Evolutionary conservation across 1,140 invertebrate genomes (phyloP).

Genomic region (Drosophila ogumai): DNA sequence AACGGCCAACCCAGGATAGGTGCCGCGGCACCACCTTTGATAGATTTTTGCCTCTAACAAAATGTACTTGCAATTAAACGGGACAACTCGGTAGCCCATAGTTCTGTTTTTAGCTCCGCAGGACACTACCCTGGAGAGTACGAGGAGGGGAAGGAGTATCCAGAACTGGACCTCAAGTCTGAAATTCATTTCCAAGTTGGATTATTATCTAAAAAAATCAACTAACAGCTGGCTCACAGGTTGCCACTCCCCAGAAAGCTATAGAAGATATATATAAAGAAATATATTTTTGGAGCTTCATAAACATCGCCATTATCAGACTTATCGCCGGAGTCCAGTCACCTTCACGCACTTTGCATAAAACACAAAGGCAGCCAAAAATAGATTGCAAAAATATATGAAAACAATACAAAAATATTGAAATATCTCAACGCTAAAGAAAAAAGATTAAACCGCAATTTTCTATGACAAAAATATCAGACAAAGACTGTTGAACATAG

Average conservation of each 20-base stretch:
- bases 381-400: constrained; percentile 43
- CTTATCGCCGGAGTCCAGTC: constrained; percentile 26
- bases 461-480: constrained; percentile 19
- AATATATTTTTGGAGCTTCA: background rate
- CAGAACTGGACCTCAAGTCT: too few relatives aligned
- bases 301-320: constrained; percentile 1
- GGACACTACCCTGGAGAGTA: background rate
- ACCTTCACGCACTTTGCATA: constrained; percentile 44
- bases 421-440: background rate
- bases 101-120: too few relatives aligned
- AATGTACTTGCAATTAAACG: constrained; percentile 36
- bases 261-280: background rate
- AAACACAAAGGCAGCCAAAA: constrained; percentile 31
- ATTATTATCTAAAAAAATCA: too few relatives aligned
- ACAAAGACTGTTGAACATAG: constrained; percentile 3
- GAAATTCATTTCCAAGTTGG: background rate
- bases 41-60: background rate
- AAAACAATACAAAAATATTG: constrained; percentile 9
- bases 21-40: constrained; percentile 24
- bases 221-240: background rate
- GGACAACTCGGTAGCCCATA: background rate
- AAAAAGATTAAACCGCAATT: constrained; percentile 37
- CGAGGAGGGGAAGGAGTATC: background rate
- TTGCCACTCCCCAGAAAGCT: background rate
- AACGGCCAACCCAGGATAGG: constrained; percentile 28